phyloP scores from a whole-genome alignment of 1,140 invertebrate species.

The Aporrectodea caliginosa region DNA sequence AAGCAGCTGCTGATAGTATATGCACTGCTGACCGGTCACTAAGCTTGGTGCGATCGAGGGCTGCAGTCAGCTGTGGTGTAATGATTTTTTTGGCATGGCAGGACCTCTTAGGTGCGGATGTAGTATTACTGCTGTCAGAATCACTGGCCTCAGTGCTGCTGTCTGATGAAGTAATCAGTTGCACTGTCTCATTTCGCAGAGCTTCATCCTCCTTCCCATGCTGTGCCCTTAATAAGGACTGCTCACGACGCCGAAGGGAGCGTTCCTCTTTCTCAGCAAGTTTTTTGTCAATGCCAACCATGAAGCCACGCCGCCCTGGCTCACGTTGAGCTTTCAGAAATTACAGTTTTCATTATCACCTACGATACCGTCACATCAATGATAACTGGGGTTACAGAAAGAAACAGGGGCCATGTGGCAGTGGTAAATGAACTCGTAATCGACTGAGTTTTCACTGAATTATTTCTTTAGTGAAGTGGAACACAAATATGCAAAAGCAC shows the following conservation, averaged over 20 bases:
- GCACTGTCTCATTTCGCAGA: background rate
- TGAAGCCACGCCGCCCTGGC: conserved; percentile 1
- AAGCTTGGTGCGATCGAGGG: conserved; percentile 24
- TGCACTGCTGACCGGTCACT: conserved; percentile 10
- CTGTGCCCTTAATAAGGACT: background rate
- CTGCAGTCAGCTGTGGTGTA: background rate
- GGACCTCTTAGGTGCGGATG: too few relatives aligned
- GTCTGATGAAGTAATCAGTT: background rate
- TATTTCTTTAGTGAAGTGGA: too few relatives aligned
- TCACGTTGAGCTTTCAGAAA: conserved; percentile 3
- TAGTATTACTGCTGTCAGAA: background rate
- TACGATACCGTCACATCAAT: too few relatives aligned
- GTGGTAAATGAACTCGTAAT: too few relatives aligned
- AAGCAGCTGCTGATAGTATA: background rate
- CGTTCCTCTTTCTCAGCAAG: background rate
- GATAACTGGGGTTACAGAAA: too few relatives aligned
- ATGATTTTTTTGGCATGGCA: background rate
- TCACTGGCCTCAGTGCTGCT: background rate
- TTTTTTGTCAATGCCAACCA: background rate
- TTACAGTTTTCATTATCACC: conserved; percentile 10
- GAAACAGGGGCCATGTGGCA: too few relatives aligned
- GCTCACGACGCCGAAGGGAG: background rate
- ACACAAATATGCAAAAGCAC: too few relatives aligned
- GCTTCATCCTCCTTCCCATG: background rate
- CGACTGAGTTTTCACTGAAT: too few relatives aligned